phyloP scores from a whole-genome alignment of 2,113 vertebrate species.

The Phalacrocorax pelagicus region DNA sequence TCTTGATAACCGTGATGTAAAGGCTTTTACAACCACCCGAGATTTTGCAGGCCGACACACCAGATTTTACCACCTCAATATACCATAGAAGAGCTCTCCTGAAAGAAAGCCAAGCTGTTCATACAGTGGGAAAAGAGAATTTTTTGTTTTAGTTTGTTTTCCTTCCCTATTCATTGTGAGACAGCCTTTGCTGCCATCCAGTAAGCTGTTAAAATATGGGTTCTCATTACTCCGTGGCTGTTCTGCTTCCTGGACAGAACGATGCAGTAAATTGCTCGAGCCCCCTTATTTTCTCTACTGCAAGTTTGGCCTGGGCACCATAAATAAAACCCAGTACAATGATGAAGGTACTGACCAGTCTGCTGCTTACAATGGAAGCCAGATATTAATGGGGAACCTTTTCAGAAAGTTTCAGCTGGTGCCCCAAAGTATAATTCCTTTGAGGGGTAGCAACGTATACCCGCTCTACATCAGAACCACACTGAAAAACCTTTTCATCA shows the following conservation, averaged over 20 bases:
- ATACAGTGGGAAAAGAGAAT: background rate
- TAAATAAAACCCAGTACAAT: background rate
- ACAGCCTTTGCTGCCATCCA: background rate
- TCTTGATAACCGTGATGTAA: background rate
- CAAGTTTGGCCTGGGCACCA: background rate
- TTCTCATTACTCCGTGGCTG: background rate
- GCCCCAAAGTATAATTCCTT: background rate
- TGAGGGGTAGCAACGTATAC: background rate
- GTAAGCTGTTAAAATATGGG: background rate
- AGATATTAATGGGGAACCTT: background rate
- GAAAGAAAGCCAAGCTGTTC: background rate
- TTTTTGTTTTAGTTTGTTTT: background rate
- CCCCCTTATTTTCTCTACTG: background rate
- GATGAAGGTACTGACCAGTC: background rate
- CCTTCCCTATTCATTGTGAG: background rate
- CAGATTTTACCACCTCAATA: background rate
- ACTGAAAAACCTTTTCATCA: background rate
- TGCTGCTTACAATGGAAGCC: background rate
- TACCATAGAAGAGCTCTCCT: background rate
- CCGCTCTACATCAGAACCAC: background rate
- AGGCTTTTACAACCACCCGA: accelerated
- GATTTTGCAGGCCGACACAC: background rate
- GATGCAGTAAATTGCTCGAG: background rate
- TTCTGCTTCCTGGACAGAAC: background rate
- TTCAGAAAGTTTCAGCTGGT: background rate